Conservation (phyloP, 2,797 vertebrate genomes). For the Acrocephalus scirpaceus region DNA sequence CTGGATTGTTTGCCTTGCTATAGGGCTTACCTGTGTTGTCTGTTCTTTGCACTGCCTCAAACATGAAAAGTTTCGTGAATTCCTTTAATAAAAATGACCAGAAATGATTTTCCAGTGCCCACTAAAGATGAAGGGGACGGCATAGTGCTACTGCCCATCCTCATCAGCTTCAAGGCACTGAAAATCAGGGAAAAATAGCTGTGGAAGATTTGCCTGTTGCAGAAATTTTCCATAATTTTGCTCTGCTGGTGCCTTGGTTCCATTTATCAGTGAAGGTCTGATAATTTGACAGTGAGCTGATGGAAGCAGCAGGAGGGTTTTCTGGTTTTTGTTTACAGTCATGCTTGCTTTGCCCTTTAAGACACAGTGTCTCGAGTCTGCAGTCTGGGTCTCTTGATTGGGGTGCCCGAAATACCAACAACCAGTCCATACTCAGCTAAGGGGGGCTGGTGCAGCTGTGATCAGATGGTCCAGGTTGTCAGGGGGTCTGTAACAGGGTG, state of each 20-base stretch:
- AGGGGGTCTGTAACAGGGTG: not conserved
- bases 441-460: not conserved
- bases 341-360: conserved; percentile 4
- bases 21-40: not conserved
- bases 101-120: not conserved
- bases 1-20: not conserved
- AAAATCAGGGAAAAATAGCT: not conserved
- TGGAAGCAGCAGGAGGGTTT: not conserved
- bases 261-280: not conserved
- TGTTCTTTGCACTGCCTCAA: not conserved
- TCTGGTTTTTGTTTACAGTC: not conserved
- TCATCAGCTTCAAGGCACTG: not conserved
- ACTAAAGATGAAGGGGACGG: not conserved
- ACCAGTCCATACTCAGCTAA: accelerated
- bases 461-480: not conserved
- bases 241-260: not conserved
- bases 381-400: not conserved
- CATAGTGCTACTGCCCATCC: not conserved
- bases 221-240: not conserved
- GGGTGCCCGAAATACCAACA: not conserved
- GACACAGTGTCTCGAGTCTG: not conserved
- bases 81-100: not conserved
- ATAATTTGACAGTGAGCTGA: not conserved
- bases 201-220: not conserved
- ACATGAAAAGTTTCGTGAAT: not conserved